phyloP scores from a whole-genome alignment of 2,113 vertebrate species.

The Columba janthina region DNA sequence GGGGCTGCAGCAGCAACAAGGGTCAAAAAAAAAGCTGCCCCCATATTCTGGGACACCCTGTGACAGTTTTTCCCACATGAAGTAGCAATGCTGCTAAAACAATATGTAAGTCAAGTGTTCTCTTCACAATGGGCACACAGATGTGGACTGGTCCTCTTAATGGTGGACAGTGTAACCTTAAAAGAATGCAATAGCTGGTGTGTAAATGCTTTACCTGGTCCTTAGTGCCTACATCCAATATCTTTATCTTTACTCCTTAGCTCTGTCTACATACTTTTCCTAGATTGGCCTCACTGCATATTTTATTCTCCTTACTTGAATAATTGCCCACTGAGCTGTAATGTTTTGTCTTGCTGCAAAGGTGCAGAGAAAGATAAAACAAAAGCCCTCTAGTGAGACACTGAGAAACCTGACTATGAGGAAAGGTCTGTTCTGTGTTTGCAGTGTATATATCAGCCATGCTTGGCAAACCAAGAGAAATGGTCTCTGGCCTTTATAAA shows the following conservation, averaged over 20 bases:
- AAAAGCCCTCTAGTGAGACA: neutral
- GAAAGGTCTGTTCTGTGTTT: neutral
- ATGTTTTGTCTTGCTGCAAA: neutral
- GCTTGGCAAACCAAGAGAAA: constrained; percentile 33
- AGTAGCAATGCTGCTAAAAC: too few species aligned
- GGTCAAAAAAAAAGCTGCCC: too few species aligned
- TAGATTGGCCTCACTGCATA: neutral
- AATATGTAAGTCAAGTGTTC: too few species aligned
- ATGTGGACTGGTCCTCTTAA: too few species aligned
- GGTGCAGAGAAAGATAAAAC: constrained; percentile 12
- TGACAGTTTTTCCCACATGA: too few species aligned
- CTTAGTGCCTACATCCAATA: neutral
- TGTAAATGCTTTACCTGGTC: neutral
- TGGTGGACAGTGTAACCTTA: too few species aligned
- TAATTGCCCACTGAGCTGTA: neutral
- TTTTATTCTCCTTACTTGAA: neutral
- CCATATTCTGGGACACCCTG: too few species aligned
- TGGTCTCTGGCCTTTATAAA: neutral
- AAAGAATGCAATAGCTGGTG: neutral
- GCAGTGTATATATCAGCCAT: neutral
- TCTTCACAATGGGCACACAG: too few species aligned
- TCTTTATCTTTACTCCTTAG: neutral
- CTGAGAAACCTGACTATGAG: neutral
- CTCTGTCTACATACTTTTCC: neutral
- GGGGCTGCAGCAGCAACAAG: too few species aligned